Percentiles rank a stretch among this genome's conserved stretches.
These are phyloP conservation scores for Craniophora ligustri DNA, from an alignment of 2,888 invertebrate genomes.

Conservation along the genomic window DNA sequence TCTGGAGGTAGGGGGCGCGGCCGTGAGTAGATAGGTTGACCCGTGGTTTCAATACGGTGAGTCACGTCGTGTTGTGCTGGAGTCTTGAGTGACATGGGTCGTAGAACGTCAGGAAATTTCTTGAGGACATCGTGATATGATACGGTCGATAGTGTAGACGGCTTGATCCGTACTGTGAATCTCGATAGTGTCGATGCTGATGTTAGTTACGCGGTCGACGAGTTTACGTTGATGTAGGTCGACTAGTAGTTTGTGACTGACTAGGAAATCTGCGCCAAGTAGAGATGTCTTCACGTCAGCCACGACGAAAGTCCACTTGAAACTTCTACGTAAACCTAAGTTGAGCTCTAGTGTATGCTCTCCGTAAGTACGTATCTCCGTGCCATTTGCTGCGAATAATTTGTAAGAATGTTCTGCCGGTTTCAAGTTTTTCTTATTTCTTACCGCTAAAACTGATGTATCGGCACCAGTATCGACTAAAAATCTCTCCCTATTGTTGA, in stretches of 20 bases:
- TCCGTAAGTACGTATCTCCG: conserved; percentile 1
- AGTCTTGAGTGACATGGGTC: too few relatives aligned
- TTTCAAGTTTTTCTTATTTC: background rate
- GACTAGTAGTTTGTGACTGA: conserved; percentile 9
- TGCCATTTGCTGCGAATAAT: background rate
- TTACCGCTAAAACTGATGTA: conserved; percentile 11
- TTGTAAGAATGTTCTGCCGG: background rate
- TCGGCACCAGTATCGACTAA: too few relatives aligned
- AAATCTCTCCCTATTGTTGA: conserved; percentile 17
- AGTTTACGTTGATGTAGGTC: conserved; percentile 2
- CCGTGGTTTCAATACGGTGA: too few relatives aligned
- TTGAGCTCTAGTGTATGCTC: background rate
- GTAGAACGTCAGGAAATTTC: too few relatives aligned
- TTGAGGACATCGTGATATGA: too few relatives aligned
- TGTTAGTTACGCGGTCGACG: too few relatives aligned
- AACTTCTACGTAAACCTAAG: background rate
- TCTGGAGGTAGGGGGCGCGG: too few relatives aligned
- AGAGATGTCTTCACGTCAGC: conserved; percentile 10
- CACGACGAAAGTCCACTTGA: conserved; percentile 6
- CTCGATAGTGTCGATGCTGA: too few relatives aligned
- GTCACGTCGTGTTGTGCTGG: too few relatives aligned
- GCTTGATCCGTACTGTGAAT: too few relatives aligned
- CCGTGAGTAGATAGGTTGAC: too few relatives aligned
- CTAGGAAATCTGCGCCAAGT: conserved; percentile 6
- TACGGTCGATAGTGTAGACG: too few relatives aligned